phyloP scores from a whole-genome alignment of 2,797 vertebrate species.

The Macroramphosus scolopax region DNA sequence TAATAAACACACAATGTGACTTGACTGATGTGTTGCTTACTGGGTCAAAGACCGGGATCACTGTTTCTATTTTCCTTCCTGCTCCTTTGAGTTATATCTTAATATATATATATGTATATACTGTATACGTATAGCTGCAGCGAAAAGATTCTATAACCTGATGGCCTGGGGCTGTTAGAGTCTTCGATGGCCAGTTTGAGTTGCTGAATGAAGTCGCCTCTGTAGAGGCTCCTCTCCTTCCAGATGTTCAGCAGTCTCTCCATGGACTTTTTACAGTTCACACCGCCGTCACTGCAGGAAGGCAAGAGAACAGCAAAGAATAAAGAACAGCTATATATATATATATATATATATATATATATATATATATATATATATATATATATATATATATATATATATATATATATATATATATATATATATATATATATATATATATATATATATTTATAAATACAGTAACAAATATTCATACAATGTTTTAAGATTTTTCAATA shows the following conservation, averaged over 20 bases:
- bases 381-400: too few species aligned
- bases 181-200: slow-evolving; percentile 94
- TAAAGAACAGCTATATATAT: not conserved
- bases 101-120: not conserved
- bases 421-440: too few species aligned
- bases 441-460: too few species aligned
- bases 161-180: slow-evolving; percentile 88
- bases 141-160: slow-evolving; percentile 72
- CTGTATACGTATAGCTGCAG: not conserved
- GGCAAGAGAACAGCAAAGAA: not conserved
- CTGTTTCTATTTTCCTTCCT: too few species aligned
- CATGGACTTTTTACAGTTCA: slow-evolving; percentile 92
- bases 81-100: too few species aligned
- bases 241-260: slow-evolving; percentile 96
- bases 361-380: not conserved
- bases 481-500: too few species aligned
- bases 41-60: too few species aligned
- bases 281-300: slow-evolving; percentile 86
- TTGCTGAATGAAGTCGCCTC: slow-evolving; percentile 95
- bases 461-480: too few species aligned
- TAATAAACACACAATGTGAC: too few species aligned
- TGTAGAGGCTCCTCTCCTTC: slow-evolving; percentile 95
- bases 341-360: not conserved
- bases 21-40: too few species aligned
- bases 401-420: too few species aligned